Evolutionary conservation across 64 coral and sea anemone genomes (phyloP).

Genomic region (Montipora sp.): DNA sequence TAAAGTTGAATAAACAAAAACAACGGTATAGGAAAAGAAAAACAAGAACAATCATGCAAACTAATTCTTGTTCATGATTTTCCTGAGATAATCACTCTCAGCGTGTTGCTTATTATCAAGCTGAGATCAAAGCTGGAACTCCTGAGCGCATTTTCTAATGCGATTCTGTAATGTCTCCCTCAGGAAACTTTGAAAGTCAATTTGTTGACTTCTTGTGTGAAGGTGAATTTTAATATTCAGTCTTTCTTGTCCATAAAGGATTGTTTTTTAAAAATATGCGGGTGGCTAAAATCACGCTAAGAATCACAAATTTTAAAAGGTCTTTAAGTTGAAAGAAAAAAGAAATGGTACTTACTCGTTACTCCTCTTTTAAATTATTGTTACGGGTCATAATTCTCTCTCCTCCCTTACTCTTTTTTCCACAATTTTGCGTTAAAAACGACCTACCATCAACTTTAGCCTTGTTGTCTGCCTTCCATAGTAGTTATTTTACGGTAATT

Average conservation of each 20-base stretch:
- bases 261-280: too few relatives aligned
- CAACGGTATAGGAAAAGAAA: background rate
- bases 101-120: background rate
- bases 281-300: too few relatives aligned
- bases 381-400: too few relatives aligned
- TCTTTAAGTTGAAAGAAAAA: too few relatives aligned
- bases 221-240: conserved; percentile 3
- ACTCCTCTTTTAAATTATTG: too few relatives aligned
- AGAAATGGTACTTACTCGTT: too few relatives aligned
- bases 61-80: background rate
- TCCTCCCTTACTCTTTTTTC: too few relatives aligned
- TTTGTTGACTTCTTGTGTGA: background rate
- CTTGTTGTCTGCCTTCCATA: too few relatives aligned
- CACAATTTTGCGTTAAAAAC: background rate
- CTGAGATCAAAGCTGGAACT: background rate
- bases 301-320: too few relatives aligned
- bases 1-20: background rate
- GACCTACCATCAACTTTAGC: background rate
- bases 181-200: conserved; percentile 12
- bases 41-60: background rate
- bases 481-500: too few relatives aligned
- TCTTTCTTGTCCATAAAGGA: background rate
- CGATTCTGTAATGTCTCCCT: background rate
- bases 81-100: background rate
- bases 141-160: background rate